Conservation (phyloP, 2,888 invertebrate species). For the Polydrusus cervinus region DNA sequence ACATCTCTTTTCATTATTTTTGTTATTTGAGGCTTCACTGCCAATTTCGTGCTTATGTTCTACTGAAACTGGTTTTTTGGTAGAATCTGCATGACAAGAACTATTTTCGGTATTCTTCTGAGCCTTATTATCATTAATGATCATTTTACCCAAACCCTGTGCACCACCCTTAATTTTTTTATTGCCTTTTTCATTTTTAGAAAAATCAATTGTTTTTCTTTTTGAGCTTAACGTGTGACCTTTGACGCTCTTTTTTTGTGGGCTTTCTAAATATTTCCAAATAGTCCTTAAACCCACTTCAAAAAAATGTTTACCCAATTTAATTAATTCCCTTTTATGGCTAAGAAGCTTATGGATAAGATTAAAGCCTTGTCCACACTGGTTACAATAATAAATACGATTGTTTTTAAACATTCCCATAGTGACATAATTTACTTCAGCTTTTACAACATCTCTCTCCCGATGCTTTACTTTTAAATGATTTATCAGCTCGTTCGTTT, state of each 20-base stretch:
- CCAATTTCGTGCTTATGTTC: not conserved
- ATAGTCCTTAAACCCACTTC: not conserved
- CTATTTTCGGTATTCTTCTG: too few species aligned
- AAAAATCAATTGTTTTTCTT: too few species aligned
- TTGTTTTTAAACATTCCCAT: not conserved
- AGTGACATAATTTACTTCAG: not conserved
- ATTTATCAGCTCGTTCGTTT: not conserved
- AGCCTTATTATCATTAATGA: too few species aligned
- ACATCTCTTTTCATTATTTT: too few species aligned
- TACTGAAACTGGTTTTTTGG: too few species aligned
- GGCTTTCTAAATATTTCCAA: not conserved
- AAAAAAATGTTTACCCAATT: not conserved
- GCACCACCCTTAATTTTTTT: too few species aligned
- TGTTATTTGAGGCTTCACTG: not conserved
- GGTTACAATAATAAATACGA: not conserved
- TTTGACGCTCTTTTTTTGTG: not conserved
- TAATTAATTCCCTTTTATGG: not conserved
- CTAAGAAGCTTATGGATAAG: not conserved
- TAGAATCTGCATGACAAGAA: too few species aligned
- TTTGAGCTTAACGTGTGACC: not conserved
- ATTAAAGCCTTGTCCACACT: slow-evolving; percentile 7
- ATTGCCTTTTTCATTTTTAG: too few species aligned
- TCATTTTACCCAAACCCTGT: too few species aligned
- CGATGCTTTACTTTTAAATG: slow-evolving; percentile 10
- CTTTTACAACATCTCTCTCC: not conserved